Base-by-base conservation (phyloP, 2,113 vertebrate genomes). In the Tenrec ecaudatus region DNA sequence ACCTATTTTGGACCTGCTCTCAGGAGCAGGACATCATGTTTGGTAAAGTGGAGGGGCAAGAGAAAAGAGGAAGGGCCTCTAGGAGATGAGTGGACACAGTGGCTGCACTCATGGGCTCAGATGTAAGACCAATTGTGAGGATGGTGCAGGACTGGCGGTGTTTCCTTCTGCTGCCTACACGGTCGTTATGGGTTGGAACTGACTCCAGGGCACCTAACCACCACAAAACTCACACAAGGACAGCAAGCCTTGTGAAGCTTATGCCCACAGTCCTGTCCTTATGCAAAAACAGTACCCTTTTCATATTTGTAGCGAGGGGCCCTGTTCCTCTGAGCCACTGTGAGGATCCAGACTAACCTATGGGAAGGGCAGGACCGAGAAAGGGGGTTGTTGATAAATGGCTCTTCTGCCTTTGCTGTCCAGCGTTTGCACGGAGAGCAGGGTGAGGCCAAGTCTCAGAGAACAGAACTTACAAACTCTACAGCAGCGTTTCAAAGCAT, bases 331-430 rank as follows among this genome's bases (percentile, higher is more conserved):
- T 38, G 62, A 60, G 31, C 47, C 29, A 1, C 4, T 2, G 23
- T 20, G 8, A n/a, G n/a, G 69, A 11, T 0, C 29, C 62, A 23
- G 3, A 2, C 17, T 77, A 2, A 53, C 9, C 9, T 43, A 19
- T 2, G 0, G 6, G 2, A 36, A 2, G 3, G 2, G 17, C 11
- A 29, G 3, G 33, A 29, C 0, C 23, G 33, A 82, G 53, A 6
- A 27, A 69, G 38, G 0, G 0, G 29, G 31, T 29, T 60, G 9
- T 71, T 25, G 19, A 9, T 4, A 22, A 12, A n/a, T 0, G 6
- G 3, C 29, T 83, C 66, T 23, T 33, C 23, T 88, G 20, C 2
- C 27, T 19, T 19, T 33, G 15, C 16, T 33, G 31, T 33, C 31
- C 68, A 19, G 29, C 17, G 5, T 88, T 58, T 76, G n/a, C 75